Conservation (phyloP, 2,113 vertebrate genomes). For the Scortum barcoo region DNA sequence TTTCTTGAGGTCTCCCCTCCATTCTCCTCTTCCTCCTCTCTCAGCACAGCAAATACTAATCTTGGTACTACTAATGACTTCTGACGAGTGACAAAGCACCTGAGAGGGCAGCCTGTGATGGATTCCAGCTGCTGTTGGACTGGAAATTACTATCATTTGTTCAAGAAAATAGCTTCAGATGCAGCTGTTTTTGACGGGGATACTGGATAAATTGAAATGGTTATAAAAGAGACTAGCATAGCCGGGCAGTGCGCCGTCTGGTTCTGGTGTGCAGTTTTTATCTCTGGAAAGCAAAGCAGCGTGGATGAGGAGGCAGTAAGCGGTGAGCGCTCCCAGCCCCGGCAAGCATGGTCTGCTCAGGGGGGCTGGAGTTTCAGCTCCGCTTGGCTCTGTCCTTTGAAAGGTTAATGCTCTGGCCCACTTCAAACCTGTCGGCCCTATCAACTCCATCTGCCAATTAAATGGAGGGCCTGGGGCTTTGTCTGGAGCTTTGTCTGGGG, state of each 20-base stretch:
- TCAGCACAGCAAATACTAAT: conserved; percentile 77
- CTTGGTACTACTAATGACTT: conserved; percentile 83
- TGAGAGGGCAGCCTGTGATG: conserved; percentile 72
- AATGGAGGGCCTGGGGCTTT: conserved; percentile 79
- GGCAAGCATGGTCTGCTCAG: conserved; percentile 59
- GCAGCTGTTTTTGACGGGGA: conserved; percentile 78
- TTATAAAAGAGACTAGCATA: conserved; percentile 74
- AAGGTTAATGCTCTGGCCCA: conserved; percentile 82
- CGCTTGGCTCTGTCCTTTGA: conserved; percentile 76
- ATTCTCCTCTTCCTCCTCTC: conserved; percentile 54
- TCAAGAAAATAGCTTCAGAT: conserved; percentile 83
- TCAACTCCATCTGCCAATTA: conserved; percentile 86
- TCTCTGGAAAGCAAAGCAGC: conserved; percentile 67
- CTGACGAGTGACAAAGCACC: conserved; percentile 85
- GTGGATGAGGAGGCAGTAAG: conserved; percentile 56
- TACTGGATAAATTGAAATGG: conserved; percentile 84
- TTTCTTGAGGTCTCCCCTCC: conserved; percentile 52
- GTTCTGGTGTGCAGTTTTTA: conserved; percentile 63
- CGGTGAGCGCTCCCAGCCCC: conserved; percentile 59
- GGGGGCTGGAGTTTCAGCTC: conserved; percentile 66
- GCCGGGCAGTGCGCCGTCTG: conserved; percentile 42
- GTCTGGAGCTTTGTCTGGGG: conserved; percentile 79
- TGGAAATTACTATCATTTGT: conserved; percentile 86
- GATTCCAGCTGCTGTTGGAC: conserved; percentile 78
- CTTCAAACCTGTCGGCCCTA: conserved; percentile 81